Percentiles rank a stretch among this genome's conserved stretches.
These are phyloP conservation scores for Ceyx melanurus DNA, from an alignment of 2,113 vertebrate species.

Conservation along the genomic window DNA sequence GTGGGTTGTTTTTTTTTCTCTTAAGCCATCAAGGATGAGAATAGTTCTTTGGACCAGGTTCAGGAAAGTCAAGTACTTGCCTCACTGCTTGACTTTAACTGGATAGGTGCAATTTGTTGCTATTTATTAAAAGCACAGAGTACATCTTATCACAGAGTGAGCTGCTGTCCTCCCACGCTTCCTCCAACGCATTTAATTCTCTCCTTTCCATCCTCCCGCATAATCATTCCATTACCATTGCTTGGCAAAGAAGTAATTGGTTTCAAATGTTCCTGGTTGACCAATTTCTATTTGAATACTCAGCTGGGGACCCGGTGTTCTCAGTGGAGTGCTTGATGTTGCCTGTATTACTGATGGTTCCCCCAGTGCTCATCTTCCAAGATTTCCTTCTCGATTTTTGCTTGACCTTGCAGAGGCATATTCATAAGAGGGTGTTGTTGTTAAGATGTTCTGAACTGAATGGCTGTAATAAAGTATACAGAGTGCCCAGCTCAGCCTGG, in stretches of 20 bases:
- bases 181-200: constrained; percentile 27
- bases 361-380: not conserved
- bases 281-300: constrained; percentile 13
- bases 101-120: constrained; percentile 50
- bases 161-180: constrained; percentile 65
- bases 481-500: not conserved
- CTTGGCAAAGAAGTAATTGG: constrained; percentile 21
- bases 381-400: not conserved
- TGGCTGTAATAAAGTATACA: not conserved
- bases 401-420: constrained; percentile 2
- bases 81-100: not conserved
- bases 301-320: not conserved
- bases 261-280: constrained; percentile 38
- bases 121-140: constrained; percentile 59
- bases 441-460: not conserved
- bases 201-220: constrained; percentile 17
- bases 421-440: not conserved
- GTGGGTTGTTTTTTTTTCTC: not conserved
- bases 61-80: constrained; percentile 29
- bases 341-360: not conserved
- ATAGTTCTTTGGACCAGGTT: constrained; percentile 18
- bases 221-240: constrained; percentile 28
- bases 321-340: not conserved
- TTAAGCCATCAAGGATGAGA: not conserved
- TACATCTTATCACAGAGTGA: constrained; percentile 42